Percentiles rank a stretch among this genome's conserved stretches.
Evolutionary conservation across 2,888 invertebrate species (phyloP).

Genomic region (Allolobophora icterica): DNA sequence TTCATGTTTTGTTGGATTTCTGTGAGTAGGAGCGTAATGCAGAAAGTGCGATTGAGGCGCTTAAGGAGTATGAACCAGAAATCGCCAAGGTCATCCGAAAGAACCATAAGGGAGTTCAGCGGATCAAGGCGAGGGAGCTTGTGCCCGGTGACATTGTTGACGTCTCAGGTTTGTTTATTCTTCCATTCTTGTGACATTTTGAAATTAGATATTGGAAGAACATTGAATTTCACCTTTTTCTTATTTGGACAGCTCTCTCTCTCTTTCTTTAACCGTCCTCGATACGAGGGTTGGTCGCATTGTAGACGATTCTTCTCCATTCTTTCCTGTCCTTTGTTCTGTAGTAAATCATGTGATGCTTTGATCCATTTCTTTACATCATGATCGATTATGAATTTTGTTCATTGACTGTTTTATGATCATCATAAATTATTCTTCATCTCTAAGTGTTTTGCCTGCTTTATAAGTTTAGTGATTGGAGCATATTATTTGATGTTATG

Average conservation of each 20-base stretch:
- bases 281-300: no score
- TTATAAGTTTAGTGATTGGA: neutral
- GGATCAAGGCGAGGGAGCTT: slow-evolving; percentile 94
- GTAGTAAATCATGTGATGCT: no score
- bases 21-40: slow-evolving; percentile 90
- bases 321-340: no score
- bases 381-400: no score
- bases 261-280: no score
- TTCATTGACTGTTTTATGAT: no score
- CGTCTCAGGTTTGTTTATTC: slow-evolving; percentile 73
- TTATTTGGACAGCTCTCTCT: no score
- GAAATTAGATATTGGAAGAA: no score
- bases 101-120: slow-evolving; percentile 96
- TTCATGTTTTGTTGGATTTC: neutral
- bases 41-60: slow-evolving; percentile 99
- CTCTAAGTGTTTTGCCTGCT: neutral
- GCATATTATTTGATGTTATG: neutral
- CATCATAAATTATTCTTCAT: neutral
- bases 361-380: no score
- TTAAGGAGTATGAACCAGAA: slow-evolving; percentile 99
- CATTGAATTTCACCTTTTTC: no score
- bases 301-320: no score
- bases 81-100: slow-evolving; percentile 94
- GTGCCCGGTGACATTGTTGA: slow-evolving; percentile 99
- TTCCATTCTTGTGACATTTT: no score